Base-by-base conservation (phyloP, 2,113 vertebrate species). In the Syrrhaptes paradoxus region DNA sequence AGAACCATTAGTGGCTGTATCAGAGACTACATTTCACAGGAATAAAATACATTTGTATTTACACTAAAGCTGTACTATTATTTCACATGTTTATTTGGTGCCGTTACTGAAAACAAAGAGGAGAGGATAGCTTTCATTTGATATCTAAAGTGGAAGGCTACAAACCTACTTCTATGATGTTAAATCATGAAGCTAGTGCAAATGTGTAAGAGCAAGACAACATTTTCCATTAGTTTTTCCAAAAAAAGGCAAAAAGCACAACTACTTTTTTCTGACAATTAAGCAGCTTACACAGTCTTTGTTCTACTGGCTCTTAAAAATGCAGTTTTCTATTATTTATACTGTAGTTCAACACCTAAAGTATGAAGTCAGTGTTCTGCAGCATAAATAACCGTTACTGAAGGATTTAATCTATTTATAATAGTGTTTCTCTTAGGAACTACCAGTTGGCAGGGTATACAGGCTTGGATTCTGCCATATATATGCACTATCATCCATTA, bases 311-410 rank as follows among this genome's bases (percentile, higher is more conserved):
- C 49, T 70, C 54, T 89, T 78, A 72, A 85, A 92, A 82, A 70
- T 38, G 19, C 38, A 49, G 28, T 46, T 96, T 87, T 96, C 31
- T 88, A 86, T 95, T 94, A 91, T 95, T 95, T 85, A 91, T 51
- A 46, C n/a, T 46, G 26, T 48, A 78, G 49, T 85, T 89, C 81
- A 76, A 58, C 66, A 89, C 54, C 58, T 94, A 66, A 93, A 65
- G n/a, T 68, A 66, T 11, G 4, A 79, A 61, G 25, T 36, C 26
- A 80, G 59, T 49, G 52, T 80, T 91, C 32, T 66, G 61, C 73
- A 83, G 75, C 91, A 54, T 22, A 91, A 72, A 21, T 43, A 90
- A 52, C 80, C 76, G 52, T 78, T 63, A 11, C 89, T 68, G 57
- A 55, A 86, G 65, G 31, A 32, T 25, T 74, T 32, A 24, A 17